Percentiles rank a stretch among this genome's conserved stretches.
phyloP scores from a whole-genome alignment of 2,888 invertebrate species.

The Callyntrura sp. region DNA sequence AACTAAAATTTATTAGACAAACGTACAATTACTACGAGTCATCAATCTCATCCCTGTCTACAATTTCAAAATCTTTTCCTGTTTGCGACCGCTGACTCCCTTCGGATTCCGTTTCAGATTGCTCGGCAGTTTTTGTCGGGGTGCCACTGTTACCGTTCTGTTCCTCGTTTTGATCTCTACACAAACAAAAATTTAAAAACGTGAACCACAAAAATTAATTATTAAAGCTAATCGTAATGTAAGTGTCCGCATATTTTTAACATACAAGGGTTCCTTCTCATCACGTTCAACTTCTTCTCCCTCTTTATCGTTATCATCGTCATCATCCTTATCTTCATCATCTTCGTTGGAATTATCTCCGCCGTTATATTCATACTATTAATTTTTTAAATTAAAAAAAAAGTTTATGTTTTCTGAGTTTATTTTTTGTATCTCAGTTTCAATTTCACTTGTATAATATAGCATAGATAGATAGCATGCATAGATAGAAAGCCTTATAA shows the following conservation, averaged over 20 bases:
- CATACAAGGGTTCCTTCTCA: constrained; percentile 70
- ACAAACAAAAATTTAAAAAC: too few relatives aligned
- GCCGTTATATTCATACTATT: constrained; percentile 92
- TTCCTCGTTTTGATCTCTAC: constrained; percentile 55
- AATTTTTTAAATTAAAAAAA: background rate
- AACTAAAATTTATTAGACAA: background rate
- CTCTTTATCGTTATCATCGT: constrained; percentile 84
- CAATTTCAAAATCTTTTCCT: constrained; percentile 95
- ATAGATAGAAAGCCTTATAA: too few relatives aligned
- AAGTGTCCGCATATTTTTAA: too few relatives aligned
- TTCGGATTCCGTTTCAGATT: constrained; percentile 93
- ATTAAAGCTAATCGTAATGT: background rate
- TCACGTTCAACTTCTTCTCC: constrained; percentile 69
- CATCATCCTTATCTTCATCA: constrained; percentile 89
- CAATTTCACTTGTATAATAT: too few relatives aligned
- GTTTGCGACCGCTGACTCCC: constrained; percentile 91
- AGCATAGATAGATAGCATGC: too few relatives aligned
- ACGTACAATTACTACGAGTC: constrained; percentile 82
- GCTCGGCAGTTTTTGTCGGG: constrained; percentile 84
- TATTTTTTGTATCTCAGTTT: too few relatives aligned
- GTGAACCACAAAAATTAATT: background rate
- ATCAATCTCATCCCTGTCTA: constrained; percentile 87
- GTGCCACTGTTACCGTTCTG: constrained; percentile 35
- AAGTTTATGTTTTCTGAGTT: background rate
- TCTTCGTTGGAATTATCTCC: constrained; percentile 85